phyloP scores from a whole-genome alignment of 2,113 vertebrate species.

The Plectropomus leopardus region DNA sequence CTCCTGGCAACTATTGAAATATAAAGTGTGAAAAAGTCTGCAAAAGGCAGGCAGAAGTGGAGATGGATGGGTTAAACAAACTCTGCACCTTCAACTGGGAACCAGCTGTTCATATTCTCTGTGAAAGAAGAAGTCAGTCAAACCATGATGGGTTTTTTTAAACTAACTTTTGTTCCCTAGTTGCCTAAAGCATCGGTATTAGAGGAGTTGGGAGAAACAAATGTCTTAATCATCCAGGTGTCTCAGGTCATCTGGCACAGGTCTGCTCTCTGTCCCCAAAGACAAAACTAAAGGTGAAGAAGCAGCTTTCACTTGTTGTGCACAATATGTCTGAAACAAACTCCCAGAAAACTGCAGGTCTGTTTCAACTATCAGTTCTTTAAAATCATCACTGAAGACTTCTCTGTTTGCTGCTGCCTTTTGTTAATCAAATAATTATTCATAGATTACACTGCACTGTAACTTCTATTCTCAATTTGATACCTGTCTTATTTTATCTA shows the following conservation, averaged over 20 bases:
- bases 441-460: not conserved
- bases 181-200: too few relatives aligned
- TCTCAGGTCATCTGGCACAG: not conserved
- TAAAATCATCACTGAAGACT: not conserved
- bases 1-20: too few relatives aligned
- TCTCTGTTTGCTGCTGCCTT: slow-evolving; percentile 3
- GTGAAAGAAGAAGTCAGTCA: too few relatives aligned
- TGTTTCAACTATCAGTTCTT: not conserved
- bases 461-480: not conserved
- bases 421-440: not conserved
- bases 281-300: not conserved
- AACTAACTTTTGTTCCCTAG: too few relatives aligned
- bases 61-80: too few relatives aligned
- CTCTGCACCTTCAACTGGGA: too few relatives aligned
- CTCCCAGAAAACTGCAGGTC: not conserved
- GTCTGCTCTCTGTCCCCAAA: not conserved
- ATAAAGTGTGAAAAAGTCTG: too few relatives aligned
- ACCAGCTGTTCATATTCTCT: too few relatives aligned
- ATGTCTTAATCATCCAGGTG: not conserved
- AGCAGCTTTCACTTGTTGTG: not conserved
- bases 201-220: too few relatives aligned
- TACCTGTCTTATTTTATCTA: too few relatives aligned
- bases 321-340: not conserved
- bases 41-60: too few relatives aligned
- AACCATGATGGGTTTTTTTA: too few relatives aligned